phyloP scores from a whole-genome alignment of 2,113 vertebrate genomes.

The Psilopsiagon aymara region DNA sequence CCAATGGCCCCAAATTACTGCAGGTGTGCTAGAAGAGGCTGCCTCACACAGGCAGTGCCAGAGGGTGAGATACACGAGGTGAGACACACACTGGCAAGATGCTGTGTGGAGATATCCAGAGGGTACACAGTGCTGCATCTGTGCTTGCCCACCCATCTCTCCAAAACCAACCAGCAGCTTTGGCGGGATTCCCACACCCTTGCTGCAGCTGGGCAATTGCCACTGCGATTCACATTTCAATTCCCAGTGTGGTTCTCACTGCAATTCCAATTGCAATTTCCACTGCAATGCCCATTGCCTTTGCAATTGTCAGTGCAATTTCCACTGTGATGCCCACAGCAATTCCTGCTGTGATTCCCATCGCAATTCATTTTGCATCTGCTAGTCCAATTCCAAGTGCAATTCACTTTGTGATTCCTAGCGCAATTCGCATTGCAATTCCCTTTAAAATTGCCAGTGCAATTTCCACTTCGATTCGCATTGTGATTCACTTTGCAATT shows the following conservation, averaged over 20 bases:
- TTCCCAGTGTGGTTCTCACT: neutral
- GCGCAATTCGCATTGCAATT: neutral
- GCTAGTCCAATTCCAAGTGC: neutral
- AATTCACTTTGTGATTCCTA: neutral
- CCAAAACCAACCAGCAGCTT: neutral
- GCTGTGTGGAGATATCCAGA: too few species aligned
- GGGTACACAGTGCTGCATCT: neutral
- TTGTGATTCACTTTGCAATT: neutral
- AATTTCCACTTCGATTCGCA: neutral
- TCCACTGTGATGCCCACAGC: neutral
- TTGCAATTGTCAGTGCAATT: neutral
- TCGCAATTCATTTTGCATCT: neutral
- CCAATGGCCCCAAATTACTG: neutral
- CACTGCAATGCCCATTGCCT: neutral
- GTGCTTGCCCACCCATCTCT: neutral
- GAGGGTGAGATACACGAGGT: neutral
- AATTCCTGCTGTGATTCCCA: neutral
- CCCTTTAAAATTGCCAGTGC: neutral
- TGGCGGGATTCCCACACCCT: neutral
- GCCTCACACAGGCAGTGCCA: rapidly evolving
- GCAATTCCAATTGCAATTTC: neutral
- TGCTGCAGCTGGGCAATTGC: neutral
- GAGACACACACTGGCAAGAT: neutral
- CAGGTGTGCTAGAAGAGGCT: neutral
- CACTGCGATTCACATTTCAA: neutral